phyloP scores from a whole-genome alignment of 1,140 invertebrate species.

The Yoshiicerus persimilis region DNA sequence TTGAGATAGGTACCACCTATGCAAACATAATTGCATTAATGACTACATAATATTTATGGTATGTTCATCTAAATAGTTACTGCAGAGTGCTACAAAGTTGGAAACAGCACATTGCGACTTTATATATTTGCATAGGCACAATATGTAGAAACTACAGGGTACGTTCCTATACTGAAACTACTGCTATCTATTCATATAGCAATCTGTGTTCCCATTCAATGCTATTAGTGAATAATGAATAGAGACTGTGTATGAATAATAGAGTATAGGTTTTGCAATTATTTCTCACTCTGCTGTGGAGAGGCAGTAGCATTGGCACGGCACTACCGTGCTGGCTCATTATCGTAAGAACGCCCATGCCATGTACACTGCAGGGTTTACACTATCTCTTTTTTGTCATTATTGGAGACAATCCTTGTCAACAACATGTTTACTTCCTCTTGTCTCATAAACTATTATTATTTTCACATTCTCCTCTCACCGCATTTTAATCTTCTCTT shows the following conservation, averaged over 20 bases:
- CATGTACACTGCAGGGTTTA: background rate
- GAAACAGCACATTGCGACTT: no score
- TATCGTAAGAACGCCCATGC: background rate
- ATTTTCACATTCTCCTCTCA: background rate
- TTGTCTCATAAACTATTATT: conserved; percentile 15
- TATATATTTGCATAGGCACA: no score
- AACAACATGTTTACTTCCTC: background rate
- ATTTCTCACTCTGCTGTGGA: background rate
- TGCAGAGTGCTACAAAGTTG: no score
- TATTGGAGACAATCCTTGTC: background rate
- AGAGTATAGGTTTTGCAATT: background rate
- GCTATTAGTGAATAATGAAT: no score
- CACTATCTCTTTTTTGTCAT: background rate
- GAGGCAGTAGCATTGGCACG: background rate
- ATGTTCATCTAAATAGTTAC: no score
- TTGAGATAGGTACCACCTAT: no score
- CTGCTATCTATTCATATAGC: no score
- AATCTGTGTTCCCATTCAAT: no score
- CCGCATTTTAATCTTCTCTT: background rate
- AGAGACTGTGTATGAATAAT: background rate
- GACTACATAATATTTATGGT: no score
- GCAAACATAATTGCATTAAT: no score
- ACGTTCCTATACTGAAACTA: no score
- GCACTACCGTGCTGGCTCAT: background rate
- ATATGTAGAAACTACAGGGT: no score